These are phyloP conservation scores for Clangula hyemalis DNA, from an alignment of 2,797 vertebrate genomes.

Conservation along the genomic window DNA sequence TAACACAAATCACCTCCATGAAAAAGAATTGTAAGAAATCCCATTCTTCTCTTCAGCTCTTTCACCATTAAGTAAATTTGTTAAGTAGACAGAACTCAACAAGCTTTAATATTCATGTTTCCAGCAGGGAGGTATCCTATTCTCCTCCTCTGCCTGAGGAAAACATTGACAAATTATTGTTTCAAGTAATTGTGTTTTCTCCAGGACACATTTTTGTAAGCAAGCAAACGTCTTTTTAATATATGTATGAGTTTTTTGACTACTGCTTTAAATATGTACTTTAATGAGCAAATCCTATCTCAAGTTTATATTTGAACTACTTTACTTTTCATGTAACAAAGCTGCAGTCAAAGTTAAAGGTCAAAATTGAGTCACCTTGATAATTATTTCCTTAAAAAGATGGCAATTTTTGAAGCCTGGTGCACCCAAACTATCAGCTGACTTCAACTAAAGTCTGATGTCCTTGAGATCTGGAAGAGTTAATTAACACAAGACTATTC, in stretches of 20 bases:
- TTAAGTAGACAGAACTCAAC: background rate
- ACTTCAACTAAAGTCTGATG: background rate
- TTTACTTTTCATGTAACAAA: background rate
- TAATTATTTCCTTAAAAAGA: background rate
- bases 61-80: background rate
- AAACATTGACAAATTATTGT: background rate
- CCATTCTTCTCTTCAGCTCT: background rate
- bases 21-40: background rate
- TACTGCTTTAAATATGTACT: background rate
- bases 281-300: background rate
- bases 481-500: conserved; percentile 27
- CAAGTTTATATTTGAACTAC: background rate
- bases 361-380: background rate
- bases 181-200: background rate
- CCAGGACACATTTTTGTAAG: background rate
- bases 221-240: background rate
- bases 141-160: background rate
- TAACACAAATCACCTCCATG: fast-evolving
- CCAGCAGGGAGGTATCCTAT: background rate
- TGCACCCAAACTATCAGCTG: background rate
- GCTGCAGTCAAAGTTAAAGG: background rate
- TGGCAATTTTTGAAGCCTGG: background rate
- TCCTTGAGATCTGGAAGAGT: conserved; percentile 1
- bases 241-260: fast-evolving
- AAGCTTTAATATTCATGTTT: background rate